Base-by-base conservation (phyloP, 1,140 invertebrate genomes). In the Hesperophylax magnus region DNA sequence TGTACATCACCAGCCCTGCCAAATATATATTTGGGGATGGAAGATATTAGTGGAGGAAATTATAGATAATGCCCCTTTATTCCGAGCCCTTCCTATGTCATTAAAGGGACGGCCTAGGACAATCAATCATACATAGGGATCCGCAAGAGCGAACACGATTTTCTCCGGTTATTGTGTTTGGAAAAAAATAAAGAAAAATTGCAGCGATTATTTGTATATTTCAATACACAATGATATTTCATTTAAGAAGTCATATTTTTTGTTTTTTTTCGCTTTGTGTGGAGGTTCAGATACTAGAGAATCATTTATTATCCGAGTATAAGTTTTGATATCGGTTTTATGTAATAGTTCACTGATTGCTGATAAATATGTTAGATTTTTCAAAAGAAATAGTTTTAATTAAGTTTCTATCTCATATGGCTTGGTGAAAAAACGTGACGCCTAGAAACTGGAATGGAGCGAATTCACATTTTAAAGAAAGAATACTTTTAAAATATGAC, bases 31-130 rank as follows among this genome's bases (percentile, higher is more conserved):
- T 31, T 53, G 67, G 67, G 67, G 67, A 52, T 47, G 39, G 39
- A 71, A 24, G 69, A 80, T 80, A 80, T 74, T 80, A 80, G 79
- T 39, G 58, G 61, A 80, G 67, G 79, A 80, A 80, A 80, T 80
- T 80, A 75, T 58, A 80, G 69, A 80, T 80, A 80, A 80, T 80
- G 79, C 67, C 39, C 79, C 34, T 72, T 80, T 80, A 61, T 69
- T 75, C 56, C 20, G 69, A n/a, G 60, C 58, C 63, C 65, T 80
- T 76, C 39, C 71, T 80, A 71, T 75, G 71, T 56, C 79, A 69
- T 71, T 61, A 75, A 24, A 34, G 18, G 22, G 52, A 63, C 22
- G 18, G 71, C 54, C 34, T 24, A 71, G 56, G 69, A 74, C 79
- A 61, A 80, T 80, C 79, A 80, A 80, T 80, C 79, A 80, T 75